Conservation (phyloP, 2,113 vertebrate species). For the Cryptotis parvus region DNA sequence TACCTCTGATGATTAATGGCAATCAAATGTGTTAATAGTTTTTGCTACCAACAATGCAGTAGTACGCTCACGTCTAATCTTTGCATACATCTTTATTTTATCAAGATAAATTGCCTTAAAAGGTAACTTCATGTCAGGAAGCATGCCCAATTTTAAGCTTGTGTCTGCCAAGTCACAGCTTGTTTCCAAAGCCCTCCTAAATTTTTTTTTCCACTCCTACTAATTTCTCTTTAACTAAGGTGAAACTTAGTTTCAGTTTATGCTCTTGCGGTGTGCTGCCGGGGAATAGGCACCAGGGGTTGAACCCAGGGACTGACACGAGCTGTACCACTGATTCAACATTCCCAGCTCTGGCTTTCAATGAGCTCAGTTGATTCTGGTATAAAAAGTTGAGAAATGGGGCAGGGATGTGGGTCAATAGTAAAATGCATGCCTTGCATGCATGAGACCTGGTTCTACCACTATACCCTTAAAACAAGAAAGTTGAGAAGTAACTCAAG, state of each 20-base stretch:
- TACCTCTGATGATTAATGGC: neutral
- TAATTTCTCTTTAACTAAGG: constrained; percentile 41
- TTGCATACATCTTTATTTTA: neutral
- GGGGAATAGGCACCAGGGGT: neutral
- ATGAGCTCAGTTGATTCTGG: neutral
- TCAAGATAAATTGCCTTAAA: constrained; percentile 33
- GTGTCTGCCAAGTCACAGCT: constrained; percentile 1
- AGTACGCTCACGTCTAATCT: neutral
- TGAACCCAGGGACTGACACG: neutral
- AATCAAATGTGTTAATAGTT: constrained; percentile 4
- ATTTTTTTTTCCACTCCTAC: neutral
- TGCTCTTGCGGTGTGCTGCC: neutral
- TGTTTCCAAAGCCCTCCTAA: constrained; percentile 28
- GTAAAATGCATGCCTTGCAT: too few relatives aligned
- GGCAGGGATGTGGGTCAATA: too few relatives aligned
- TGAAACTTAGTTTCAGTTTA: neutral
- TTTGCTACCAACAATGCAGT: neutral
- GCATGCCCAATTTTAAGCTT: neutral
- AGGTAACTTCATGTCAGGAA: neutral
- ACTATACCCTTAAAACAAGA: neutral
- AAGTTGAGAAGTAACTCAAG: neutral
- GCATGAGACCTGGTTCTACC: too few relatives aligned
- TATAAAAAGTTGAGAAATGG: too few relatives aligned
- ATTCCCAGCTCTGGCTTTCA: neutral
- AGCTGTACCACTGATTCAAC: neutral